Evolutionary conservation across 1,140 invertebrate species (phyloP).

Genomic region (Gryon sp.): DNA sequence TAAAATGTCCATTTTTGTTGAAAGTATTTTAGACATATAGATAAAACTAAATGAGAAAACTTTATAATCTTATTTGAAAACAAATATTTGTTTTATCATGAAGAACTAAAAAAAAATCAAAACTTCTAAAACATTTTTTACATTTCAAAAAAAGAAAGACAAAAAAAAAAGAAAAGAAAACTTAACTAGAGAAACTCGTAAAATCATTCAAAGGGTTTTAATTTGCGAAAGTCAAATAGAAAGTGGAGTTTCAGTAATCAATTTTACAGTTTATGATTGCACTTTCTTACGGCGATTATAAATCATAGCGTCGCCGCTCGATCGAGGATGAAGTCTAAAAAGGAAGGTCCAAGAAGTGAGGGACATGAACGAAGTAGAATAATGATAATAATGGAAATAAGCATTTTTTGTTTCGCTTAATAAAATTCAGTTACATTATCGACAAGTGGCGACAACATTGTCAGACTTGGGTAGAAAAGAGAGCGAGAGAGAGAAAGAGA

Average conservation of each 20-base stretch:
- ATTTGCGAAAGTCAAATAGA: constrained; percentile 59
- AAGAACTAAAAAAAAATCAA: not conserved
- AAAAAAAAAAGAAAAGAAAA: constrained; percentile 10
- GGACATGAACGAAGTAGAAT: too few relatives aligned
- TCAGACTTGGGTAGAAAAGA: not conserved
- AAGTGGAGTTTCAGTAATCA: constrained; percentile 52
- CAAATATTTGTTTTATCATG: not conserved
- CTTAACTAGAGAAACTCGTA: constrained; percentile 12
- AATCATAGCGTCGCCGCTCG: constrained; percentile 14
- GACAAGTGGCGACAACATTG: constrained; percentile 2
- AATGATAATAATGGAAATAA: too few relatives aligned
- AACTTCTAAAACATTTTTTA: not conserved
- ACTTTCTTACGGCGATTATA: constrained; percentile 52
- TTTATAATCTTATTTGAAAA: too few relatives aligned
- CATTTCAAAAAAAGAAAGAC: not conserved
- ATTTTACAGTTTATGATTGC: constrained; percentile 57
- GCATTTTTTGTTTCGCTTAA: constrained; percentile 2
- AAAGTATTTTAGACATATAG: too few relatives aligned
- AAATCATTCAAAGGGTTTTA: constrained; percentile 40
- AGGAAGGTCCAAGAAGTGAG: too few relatives aligned
- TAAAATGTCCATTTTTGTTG: too few relatives aligned
- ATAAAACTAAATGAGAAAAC: too few relatives aligned
- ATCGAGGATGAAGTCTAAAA: constrained; percentile 23
- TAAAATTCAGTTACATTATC: constrained; percentile 18
- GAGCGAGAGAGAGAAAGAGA: not conserved